phyloP scores from a whole-genome alignment of 2,888 invertebrate species.

The Prosopocoilus inquinatus region DNA sequence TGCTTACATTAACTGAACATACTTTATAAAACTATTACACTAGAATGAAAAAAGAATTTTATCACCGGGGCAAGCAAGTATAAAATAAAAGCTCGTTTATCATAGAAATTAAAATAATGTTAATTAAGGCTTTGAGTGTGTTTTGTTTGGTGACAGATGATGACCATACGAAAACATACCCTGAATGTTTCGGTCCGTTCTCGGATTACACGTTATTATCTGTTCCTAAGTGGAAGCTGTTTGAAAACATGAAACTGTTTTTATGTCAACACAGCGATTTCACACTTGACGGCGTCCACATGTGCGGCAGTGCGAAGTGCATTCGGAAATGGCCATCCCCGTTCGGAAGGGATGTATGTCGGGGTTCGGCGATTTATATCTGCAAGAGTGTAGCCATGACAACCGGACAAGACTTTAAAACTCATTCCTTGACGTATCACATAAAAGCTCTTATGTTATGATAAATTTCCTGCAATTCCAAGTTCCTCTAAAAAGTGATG shows the following conservation, averaged over 20 bases:
- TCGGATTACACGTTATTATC: constrained; percentile 17
- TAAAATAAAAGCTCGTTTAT: too few relatives aligned
- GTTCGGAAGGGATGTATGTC: constrained; percentile 15
- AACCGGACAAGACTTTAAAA: constrained; percentile 4
- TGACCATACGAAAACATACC: too few relatives aligned
- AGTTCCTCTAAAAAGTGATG: too few relatives aligned
- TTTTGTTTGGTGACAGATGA: too few relatives aligned
- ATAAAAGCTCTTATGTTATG: too few relatives aligned
- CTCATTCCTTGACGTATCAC: background rate
- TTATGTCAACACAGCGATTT: constrained; percentile 37
- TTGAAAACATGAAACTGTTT: constrained; percentile 30
- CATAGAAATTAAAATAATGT: too few relatives aligned
- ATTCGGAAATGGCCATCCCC: constrained; percentile 40
- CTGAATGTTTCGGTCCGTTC: background rate
- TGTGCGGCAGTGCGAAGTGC: constrained; percentile 39
- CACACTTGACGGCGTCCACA: constrained; percentile 38
- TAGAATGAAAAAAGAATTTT: too few relatives aligned
- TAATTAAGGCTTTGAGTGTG: too few relatives aligned
- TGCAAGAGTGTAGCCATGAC: constrained; percentile 8
- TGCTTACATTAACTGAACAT: too few relatives aligned
- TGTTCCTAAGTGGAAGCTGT: constrained; percentile 22
- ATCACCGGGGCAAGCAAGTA: too few relatives aligned
- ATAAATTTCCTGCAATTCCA: too few relatives aligned
- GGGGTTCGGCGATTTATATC: constrained; percentile 15
- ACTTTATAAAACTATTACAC: too few relatives aligned